Evolutionary conservation across 2,113 vertebrate species (phyloP).

Genomic region (Hyperoodon ampullatus): DNA sequence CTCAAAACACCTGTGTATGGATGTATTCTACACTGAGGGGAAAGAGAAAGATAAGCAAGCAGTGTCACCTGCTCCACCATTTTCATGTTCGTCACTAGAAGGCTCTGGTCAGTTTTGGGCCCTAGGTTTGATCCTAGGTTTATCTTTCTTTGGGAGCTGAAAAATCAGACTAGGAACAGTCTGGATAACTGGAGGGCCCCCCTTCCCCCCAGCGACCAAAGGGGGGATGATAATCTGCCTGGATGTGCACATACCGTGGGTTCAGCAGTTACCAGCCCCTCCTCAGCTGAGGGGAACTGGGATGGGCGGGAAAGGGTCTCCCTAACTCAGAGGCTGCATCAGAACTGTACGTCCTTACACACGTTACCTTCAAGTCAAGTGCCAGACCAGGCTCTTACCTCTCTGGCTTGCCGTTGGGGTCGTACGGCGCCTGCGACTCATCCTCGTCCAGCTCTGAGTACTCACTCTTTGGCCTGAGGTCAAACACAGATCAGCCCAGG

Average conservation of each 20-base stretch:
- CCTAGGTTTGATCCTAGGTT: not conserved
- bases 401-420: slow-evolving; percentile 97
- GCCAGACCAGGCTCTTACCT: slow-evolving; percentile 84
- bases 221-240: not conserved
- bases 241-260: accelerated
- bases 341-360: accelerated
- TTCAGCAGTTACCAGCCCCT: not conserved
- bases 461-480: slow-evolving; percentile 96
- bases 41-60: not conserved
- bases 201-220: not conserved
- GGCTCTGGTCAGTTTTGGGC: not conserved
- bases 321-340: not conserved
- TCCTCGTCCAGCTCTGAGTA: slow-evolving; percentile 98
- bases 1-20: not conserved
- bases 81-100: no score
- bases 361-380: accelerated
- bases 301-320: not conserved
- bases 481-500: not conserved
- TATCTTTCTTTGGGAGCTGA: not conserved
- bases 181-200: not conserved
- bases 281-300: not conserved
- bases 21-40: not conserved
- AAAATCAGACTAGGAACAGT: not conserved
- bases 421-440: slow-evolving; percentile 95
- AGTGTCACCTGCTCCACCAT: not conserved